Percentiles rank a stretch among this genome's conserved stretches.
phyloP scores from a whole-genome alignment of 1,140 invertebrate species.

The Lordiphosa collinella region DNA sequence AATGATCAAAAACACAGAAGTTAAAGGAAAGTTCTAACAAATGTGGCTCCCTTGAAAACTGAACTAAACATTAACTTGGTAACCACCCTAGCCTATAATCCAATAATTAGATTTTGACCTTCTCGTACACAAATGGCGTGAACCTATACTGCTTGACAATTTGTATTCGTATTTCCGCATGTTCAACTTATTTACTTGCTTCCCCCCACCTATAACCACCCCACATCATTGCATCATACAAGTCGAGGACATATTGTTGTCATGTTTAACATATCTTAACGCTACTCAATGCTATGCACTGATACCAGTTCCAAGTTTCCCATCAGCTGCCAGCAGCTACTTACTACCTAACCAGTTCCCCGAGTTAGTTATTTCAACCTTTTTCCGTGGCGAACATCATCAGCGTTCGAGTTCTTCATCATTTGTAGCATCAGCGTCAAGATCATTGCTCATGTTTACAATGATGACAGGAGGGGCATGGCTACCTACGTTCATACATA shows the following conservation, averaged over 20 bases:
- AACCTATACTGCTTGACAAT: too few species aligned
- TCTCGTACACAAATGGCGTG: too few species aligned
- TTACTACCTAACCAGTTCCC: not conserved
- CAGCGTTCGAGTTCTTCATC: slow-evolving; percentile 75
- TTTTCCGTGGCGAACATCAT: slow-evolving; percentile 49
- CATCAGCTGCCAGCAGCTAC: too few species aligned
- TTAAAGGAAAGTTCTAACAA: too few species aligned
- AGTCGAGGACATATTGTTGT: slow-evolving; percentile 70
- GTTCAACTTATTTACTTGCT: not conserved
- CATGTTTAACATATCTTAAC: slow-evolving; percentile 79
- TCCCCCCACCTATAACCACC: not conserved
- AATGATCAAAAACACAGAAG: too few species aligned
- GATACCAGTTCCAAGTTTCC: slow-evolving; percentile 25
- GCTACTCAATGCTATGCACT: slow-evolving; percentile 63
- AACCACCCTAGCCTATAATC: too few species aligned
- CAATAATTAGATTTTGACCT: too few species aligned
- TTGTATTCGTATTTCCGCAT: too few species aligned
- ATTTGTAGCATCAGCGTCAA: slow-evolving; percentile 80
- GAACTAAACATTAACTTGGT: too few species aligned
- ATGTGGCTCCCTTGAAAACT: too few species aligned
- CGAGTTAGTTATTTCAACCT: slow-evolving; percentile 21
- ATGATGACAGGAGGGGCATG: slow-evolving; percentile 61
- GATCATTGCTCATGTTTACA: slow-evolving; percentile 80
- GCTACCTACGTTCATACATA: too few species aligned
- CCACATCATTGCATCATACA: slow-evolving; percentile 43